These are phyloP conservation scores for Pempheris klunzingeri DNA, from an alignment of 2,797 vertebrate species.

Conservation along the genomic window DNA sequence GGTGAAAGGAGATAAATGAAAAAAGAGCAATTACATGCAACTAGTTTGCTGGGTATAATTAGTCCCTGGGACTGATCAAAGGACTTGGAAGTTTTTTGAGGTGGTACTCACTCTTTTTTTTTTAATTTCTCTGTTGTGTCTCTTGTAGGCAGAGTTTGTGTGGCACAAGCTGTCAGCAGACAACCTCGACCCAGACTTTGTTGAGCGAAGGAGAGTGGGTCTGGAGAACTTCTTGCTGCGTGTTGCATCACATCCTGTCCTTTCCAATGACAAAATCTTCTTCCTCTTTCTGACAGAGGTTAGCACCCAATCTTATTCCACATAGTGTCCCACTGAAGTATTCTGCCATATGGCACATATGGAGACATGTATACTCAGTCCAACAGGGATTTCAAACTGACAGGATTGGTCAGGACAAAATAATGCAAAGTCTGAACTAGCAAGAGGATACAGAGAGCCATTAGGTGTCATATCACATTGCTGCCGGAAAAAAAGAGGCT, in stretches of 20 bases:
- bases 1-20: neutral
- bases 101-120: neutral
- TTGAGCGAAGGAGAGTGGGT: conserved; percentile 95
- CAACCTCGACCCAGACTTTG: conserved; percentile 99
- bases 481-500: neutral
- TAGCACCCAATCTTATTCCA: neutral
- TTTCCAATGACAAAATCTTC: conserved; percentile 94
- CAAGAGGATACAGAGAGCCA: neutral
- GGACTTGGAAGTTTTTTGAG: neutral
- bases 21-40: neutral
- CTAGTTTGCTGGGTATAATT: neutral
- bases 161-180: conserved; percentile 99
- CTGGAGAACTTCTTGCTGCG: conserved; percentile 97
- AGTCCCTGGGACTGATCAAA: neutral
- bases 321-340: neutral
- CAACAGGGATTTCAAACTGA: neutral
- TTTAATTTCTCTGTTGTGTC: neutral
- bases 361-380: neutral
- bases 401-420: no score
- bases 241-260: conserved; percentile 93
- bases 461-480: neutral
- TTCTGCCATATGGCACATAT: neutral
- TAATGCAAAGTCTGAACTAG: neutral
- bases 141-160: conserved; percentile 94
- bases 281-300: conserved; percentile 92